Evolutionary conservation across 2,797 vertebrate species (phyloP).

Genomic region (Alca torda): DNA sequence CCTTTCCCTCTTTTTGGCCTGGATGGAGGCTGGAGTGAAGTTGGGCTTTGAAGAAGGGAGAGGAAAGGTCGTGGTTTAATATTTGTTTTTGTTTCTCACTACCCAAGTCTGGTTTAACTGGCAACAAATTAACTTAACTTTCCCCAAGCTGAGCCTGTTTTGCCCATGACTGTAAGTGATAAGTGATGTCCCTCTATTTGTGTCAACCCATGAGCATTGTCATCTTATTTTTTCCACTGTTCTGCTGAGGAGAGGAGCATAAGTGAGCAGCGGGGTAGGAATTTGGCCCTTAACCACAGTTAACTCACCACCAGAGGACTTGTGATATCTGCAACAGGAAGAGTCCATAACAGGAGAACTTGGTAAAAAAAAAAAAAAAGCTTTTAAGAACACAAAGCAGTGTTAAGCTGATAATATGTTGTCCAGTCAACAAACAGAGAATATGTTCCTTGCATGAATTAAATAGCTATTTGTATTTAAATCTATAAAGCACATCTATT

Average conservation of each 20-base stretch:
- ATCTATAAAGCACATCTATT: slow-evolving; percentile 35
- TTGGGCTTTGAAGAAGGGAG: not conserved
- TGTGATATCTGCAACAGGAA: not conserved
- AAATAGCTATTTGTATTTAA: slow-evolving; percentile 38
- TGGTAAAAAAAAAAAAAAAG: not conserved
- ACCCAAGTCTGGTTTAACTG: not conserved
- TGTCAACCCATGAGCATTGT: not conserved
- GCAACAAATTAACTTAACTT: not conserved
- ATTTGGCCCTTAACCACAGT: not conserved
- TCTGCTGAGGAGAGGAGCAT: not conserved
- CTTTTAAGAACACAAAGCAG: not conserved
- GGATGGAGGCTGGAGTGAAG: rapidly evolving
- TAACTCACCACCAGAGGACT: not conserved
- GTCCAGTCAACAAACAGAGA: not conserved
- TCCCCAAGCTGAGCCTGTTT: not conserved
- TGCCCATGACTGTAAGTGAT: not conserved
- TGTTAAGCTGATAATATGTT: slow-evolving; percentile 10
- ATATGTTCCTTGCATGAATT: slow-evolving; percentile 15
- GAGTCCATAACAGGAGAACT: not conserved
- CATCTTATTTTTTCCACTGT: not conserved
- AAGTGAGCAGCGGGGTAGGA: not conserved
- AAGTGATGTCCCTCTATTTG: not conserved
- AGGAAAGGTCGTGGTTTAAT: not conserved
- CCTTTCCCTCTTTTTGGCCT: not conserved
- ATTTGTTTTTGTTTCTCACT: not conserved